These are phyloP conservation scores for Resseliella maxima DNA, from an alignment of 2,888 invertebrate species.

Conservation along the genomic window DNA sequence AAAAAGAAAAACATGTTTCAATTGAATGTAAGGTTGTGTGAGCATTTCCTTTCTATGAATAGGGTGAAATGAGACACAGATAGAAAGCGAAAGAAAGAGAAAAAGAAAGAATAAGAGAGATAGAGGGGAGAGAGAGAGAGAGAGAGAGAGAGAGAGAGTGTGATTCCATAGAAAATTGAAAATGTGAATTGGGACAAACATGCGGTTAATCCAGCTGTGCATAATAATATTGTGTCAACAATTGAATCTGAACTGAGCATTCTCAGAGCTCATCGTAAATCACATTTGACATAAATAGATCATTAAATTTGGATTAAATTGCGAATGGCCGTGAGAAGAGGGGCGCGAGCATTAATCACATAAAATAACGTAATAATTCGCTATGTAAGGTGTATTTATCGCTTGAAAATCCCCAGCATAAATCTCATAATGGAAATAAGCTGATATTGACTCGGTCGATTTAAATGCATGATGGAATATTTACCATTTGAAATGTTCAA, in stretches of 20 bases:
- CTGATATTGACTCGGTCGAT: neutral
- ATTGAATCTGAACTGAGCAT: neutral
- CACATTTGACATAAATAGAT: slow-evolving; percentile 6
- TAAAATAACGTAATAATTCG: slow-evolving; percentile 22
- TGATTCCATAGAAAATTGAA: neutral
- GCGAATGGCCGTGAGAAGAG: neutral
- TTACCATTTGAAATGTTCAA: neutral
- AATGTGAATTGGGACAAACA: neutral
- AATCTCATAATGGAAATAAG: slow-evolving; percentile 4
- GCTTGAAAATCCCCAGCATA: neutral
- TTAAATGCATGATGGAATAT: neutral
- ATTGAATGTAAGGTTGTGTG: neutral
- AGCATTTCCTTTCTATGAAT: neutral
- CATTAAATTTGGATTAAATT: slow-evolving; percentile 48
- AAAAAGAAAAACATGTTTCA: neutral
- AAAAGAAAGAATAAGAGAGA: no score
- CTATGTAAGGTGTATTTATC: slow-evolving; percentile 1
- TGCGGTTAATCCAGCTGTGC: slow-evolving; percentile 19
- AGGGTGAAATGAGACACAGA: no score
- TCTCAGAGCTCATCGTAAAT: neutral
- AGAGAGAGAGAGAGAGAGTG: no score
- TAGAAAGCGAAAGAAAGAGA: no score
- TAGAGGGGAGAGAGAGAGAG: no score
- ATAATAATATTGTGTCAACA: neutral
- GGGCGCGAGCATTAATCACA: neutral